A percentile compares a stretch with the other conserved stretches of the same genome.
phyloP scores from a whole-genome alignment of 2,888 invertebrate species.

The Thyatira batis region DNA sequence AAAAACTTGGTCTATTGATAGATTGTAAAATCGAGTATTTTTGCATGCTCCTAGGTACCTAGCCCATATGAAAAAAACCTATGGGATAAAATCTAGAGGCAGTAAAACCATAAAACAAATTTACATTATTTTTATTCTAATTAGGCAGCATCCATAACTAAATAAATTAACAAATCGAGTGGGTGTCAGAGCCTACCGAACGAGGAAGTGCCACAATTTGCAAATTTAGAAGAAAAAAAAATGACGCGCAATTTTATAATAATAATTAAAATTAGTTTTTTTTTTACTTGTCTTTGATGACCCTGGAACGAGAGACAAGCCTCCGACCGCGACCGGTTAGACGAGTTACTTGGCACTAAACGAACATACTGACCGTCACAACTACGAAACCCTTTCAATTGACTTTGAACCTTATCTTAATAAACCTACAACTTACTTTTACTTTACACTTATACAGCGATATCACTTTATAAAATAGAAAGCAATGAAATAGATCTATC shows the following conservation, averaged over 20 bases:
- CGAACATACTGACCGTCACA: conserved; percentile 21
- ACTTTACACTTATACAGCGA: not conserved
- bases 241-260: conserved; percentile 25
- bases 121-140: no score
- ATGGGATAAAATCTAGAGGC: no score
- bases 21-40: no score
- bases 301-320: conserved; percentile 63
- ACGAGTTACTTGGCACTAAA: conserved; percentile 48
- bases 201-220: not conserved
- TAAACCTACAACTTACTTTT: conserved; percentile 8
- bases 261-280: conserved; percentile 28
- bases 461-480: conserved; percentile 21
- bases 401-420: conserved; percentile 20
- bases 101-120: no score
- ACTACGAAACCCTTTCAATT: conserved; percentile 5
- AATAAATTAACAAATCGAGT: conserved; percentile 17
- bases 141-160: no score
- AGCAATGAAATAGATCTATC: conserved; percentile 14
- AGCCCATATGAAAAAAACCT: no score
- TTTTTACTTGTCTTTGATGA: conserved; percentile 36
- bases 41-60: no score
- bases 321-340: conserved; percentile 63
- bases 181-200: not conserved
- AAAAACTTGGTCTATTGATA: no score
- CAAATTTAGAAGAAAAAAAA: conserved; percentile 17